phyloP scores from a whole-genome alignment of 2,797 vertebrate genomes.

The Coluber constrictor region DNA sequence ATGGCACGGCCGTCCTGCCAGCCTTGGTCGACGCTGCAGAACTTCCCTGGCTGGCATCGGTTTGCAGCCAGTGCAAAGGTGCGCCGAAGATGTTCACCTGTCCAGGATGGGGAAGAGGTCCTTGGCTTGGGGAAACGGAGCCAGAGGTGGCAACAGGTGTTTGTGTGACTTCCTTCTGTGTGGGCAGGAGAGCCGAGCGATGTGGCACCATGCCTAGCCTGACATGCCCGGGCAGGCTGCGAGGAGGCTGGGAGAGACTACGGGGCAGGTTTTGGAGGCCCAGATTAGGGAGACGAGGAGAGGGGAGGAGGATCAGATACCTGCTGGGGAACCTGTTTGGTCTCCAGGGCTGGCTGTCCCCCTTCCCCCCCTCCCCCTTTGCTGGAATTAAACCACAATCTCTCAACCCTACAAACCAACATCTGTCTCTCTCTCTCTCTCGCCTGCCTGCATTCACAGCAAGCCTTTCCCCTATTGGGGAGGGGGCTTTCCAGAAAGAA shows the following conservation, averaged over 20 bases:
- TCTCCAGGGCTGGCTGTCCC: background rate
- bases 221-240: background rate
- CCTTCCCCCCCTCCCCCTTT: background rate
- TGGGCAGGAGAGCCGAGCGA: background rate
- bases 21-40: background rate
- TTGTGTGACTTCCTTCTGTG: background rate
- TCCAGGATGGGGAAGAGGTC: background rate
- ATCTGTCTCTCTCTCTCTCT: background rate
- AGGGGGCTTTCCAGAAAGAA: background rate
- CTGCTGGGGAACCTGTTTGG: background rate
- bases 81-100: background rate
- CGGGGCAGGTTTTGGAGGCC: background rate
- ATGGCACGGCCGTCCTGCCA: background rate
- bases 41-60: background rate
- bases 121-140: background rate
- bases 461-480: background rate
- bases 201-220: background rate
- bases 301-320: background rate
- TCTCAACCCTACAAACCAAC: background rate
- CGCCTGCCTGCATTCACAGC: background rate
- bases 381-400: background rate
- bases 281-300: background rate
- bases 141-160: background rate
- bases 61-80: background rate
- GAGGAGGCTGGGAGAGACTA: background rate